Evolutionary conservation across 1,140 invertebrate genomes (phyloP).

Genomic region (Drosophila ohnishii): DNA sequence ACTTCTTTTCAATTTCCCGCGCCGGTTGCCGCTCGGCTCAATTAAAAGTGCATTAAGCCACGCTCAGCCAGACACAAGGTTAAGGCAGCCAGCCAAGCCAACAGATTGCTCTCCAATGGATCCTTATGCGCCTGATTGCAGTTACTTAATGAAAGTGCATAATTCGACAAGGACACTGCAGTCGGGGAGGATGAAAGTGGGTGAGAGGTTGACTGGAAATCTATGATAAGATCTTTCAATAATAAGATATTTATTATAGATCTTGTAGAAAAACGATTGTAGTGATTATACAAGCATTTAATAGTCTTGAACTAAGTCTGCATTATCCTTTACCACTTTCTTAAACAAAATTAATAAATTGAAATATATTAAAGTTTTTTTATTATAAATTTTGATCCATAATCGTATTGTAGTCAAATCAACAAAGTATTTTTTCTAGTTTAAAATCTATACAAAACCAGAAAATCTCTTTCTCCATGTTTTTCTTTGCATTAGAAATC

Average conservation of each 20-base stretch:
- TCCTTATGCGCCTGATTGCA: conserved; percentile 72
- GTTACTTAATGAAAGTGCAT: conserved; percentile 77
- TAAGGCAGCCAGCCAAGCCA: conserved; percentile 57
- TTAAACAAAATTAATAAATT: not conserved
- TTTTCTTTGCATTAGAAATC: conserved; percentile 2
- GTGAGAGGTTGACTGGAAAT: not conserved
- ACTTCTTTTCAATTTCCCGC: conserved; percentile 57
- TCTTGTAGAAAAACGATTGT: not conserved
- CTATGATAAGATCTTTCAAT: not conserved
- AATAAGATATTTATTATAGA: not conserved
- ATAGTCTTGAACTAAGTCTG: not conserved
- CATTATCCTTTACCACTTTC: not conserved
- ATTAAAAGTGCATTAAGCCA: conserved; percentile 78
- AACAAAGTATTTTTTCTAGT: not conserved
- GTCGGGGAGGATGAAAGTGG: conserved; percentile 23
- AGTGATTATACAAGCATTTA: not conserved
- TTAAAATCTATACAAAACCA: not conserved
- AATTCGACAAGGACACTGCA: conserved; percentile 54
- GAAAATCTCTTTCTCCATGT: not conserved
- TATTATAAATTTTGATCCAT: not conserved
- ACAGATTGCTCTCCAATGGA: conserved; percentile 53
- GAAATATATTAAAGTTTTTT: too few relatives aligned
- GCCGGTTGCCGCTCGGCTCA: conserved; percentile 51
- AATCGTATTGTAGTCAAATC: not conserved
- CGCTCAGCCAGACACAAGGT: conserved; percentile 59